Percentiles rank a stretch among this genome's conserved stretches.
Conservation (phyloP, 2,888 invertebrate genomes). For the Drosophila emarginata region DNA sequence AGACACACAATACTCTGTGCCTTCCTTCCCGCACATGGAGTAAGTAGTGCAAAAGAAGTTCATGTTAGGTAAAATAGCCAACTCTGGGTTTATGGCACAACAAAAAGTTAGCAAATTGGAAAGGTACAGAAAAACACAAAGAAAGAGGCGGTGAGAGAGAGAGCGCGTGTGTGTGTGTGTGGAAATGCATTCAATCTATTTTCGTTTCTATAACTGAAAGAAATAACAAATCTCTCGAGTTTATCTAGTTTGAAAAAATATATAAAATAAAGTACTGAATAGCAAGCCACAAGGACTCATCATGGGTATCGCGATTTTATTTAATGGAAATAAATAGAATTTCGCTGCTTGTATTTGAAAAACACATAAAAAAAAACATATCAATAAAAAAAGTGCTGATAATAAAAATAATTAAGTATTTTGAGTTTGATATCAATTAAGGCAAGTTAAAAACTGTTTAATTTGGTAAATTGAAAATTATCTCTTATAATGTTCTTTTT, state of each 20-base stretch:
- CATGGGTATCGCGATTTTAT: no score
- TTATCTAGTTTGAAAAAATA: not conserved
- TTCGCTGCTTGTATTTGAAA: no score
- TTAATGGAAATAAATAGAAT: no score
- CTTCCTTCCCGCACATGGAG: no score
- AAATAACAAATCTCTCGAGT: not conserved
- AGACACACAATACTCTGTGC: not conserved
- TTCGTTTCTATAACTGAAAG: not conserved
- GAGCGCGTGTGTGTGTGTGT: not conserved
- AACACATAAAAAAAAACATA: no score
- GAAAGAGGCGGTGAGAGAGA: not conserved
- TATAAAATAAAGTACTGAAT: not conserved
- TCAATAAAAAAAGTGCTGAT: no score
- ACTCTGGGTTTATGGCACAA: not conserved
- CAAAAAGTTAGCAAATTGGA: slow-evolving; percentile 2
- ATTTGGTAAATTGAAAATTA: no score
- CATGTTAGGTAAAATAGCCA: slow-evolving; percentile 2
- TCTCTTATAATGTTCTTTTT: no score
- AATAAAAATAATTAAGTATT: no score
- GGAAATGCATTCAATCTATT: not conserved
- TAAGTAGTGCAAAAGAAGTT: slow-evolving; percentile 4
- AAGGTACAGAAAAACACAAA: not conserved
- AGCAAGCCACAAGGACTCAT: no score
- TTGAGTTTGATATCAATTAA: no score
- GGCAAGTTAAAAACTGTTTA: no score